Evolutionary conservation across 1,140 invertebrate genomes (phyloP).

Genomic region (Myzus persicae): DNA sequence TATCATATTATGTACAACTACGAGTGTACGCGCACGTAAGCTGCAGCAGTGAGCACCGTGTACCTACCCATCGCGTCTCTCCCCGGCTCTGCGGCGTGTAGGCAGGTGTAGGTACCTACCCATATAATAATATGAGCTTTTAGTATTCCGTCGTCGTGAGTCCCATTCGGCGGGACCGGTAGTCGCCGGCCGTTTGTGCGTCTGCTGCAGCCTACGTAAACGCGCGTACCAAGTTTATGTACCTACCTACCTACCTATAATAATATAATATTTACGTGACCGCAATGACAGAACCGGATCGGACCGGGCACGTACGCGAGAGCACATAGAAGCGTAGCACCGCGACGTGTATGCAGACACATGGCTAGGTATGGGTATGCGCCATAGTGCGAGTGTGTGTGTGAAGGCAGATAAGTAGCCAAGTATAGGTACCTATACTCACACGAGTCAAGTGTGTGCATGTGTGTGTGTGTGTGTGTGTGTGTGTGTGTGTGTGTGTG

Average conservation of each 20-base stretch:
- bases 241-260: not conserved
- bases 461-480: not conserved
- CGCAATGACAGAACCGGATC: not conserved
- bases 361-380: not conserved
- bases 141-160: constrained; percentile 27
- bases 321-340: not conserved
- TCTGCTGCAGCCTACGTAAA: not conserved
- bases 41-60: not conserved
- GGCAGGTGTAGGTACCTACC: too few species aligned
- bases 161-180: constrained; percentile 23
- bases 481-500: not conserved
- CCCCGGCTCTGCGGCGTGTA: not conserved
- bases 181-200: not conserved
- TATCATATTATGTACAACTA: not conserved
- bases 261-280: constrained; percentile 9
- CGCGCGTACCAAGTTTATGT: not conserved
- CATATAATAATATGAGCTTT: not conserved
- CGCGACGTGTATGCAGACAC: not conserved
- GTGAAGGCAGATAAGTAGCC: not conserved
- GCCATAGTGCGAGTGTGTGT: not conserved
- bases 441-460: too few species aligned
- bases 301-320: not conserved
- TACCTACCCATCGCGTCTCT: not conserved
- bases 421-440: not conserved
- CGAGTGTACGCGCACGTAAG: not conserved